Base-by-base conservation (phyloP, 2,888 invertebrate genomes). In the Tetanocera ferruginea region DNA sequence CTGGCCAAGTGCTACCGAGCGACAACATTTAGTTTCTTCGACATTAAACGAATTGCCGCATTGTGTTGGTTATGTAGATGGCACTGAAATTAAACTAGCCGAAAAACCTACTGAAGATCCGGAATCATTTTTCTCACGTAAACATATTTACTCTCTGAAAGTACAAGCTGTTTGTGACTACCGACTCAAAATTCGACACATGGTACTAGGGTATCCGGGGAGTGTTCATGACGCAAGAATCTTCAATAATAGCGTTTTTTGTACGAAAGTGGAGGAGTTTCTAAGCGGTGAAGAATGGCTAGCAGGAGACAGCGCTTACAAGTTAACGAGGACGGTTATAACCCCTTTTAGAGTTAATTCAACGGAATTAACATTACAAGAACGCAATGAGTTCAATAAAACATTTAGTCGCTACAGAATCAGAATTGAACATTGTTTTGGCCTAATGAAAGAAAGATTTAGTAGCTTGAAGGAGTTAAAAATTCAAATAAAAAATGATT, bases 361-460 rank as follows among this genome's bases (percentile, higher is more conserved):
- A n/a, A 31, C 17, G 2, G 31, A 66, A 17, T 17, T 5, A 8
- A 66, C 37, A 9, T 19, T 60, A n/a, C 60, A 23, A 23, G 9
- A 60, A 60, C 60, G 60, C 8, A 60, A 60, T n/a, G 5, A 23
- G 19, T 60, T 60, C 17, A 60, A 60, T n/a, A 92, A n/a, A 60
- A 60, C 25, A n/a, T 60, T 60, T n/a, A 60, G 60, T 23, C 6
- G 17, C 6, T 60, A 60, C 17, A n/a, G 60, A 19, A 23, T n/a
- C n/a, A n/a, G n/a, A n/a, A n/a, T n/a, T n/a, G n/a, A n/a, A n/a
- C n/a, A n/a, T n/a, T n/a, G n/a, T 60, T 60, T 60, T 60, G 60
- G 60, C 17, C 4, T 66, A 11, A 9, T 66, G 34, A 66, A 66
- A 25, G 66, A 34, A 25, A 66, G 66, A 6, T 66, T 66, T 34